Percentiles rank a stretch among this genome's conserved stretches.
Conservation (phyloP, 2,888 invertebrate genomes). For the Bembecia ichneumoniformis region DNA sequence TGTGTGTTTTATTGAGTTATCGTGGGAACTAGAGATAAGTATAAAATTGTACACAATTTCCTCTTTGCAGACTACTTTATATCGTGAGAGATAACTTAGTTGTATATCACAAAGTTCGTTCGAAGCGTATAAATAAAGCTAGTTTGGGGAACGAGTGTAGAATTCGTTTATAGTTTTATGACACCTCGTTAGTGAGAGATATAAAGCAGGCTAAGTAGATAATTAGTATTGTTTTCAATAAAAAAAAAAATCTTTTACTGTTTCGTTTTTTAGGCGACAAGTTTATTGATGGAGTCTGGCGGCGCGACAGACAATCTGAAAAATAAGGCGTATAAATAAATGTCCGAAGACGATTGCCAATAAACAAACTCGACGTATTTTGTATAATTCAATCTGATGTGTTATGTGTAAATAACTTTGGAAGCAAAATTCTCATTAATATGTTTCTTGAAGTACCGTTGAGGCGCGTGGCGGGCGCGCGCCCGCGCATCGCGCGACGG, state of each 20-base stretch:
- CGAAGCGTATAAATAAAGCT: conserved; percentile 43
- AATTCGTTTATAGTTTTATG: conserved; percentile 60
- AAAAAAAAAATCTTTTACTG: conserved; percentile 4
- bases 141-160: conserved; percentile 37
- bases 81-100: conserved; percentile 42
- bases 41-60: conserved; percentile 13
- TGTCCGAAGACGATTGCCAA: conserved; percentile 51
- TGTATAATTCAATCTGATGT: conserved; percentile 39
- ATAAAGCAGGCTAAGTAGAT: conserved; percentile 60
- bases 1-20: conserved; percentile 5
- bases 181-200: conserved; percentile 53
- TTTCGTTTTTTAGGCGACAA: conserved; percentile 8
- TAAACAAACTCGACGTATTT: conserved; percentile 40
- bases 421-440: conserved; percentile 44
- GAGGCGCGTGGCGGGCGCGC: conserved; percentile 54
- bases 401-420: conserved; percentile 47
- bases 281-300: conserved; percentile 1
- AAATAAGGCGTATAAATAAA: conserved; percentile 44
- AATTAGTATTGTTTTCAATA: conserved; percentile 58
- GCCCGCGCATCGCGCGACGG: conserved; percentile 24
- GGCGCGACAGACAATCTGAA: conserved; percentile 21
- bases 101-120: conserved; percentile 38
- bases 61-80: conserved; percentile 22
- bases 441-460: conserved; percentile 37
- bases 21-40: conserved; percentile 6